Conservation (phyloP, 2,113 vertebrate species). For the Channa argus region DNA sequence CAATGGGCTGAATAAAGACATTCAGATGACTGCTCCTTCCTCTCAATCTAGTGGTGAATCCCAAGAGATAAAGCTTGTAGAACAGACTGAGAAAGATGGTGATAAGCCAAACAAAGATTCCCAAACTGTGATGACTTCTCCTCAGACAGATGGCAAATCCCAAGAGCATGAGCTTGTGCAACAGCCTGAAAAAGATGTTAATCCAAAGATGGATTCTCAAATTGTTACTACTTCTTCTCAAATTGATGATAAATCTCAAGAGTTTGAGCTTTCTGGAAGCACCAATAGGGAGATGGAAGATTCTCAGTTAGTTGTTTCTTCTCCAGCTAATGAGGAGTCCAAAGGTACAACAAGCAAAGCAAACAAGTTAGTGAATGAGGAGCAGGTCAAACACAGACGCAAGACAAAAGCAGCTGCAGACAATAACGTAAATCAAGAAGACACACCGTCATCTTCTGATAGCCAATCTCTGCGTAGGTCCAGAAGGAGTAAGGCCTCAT, state of each 20-base stretch:
- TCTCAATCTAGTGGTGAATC: background rate
- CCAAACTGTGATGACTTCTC: background rate
- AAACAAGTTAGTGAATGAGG: background rate
- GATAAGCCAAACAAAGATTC: constrained; percentile 23
- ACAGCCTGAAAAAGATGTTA: background rate
- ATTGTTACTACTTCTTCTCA: too few relatives aligned
- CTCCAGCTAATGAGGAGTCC: constrained; percentile 14
- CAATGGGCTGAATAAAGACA: background rate
- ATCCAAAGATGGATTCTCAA: constrained; percentile 23
- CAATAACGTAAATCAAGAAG: constrained; percentile 36
- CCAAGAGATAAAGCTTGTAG: background rate
- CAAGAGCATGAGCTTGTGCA: background rate
- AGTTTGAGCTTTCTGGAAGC: background rate
- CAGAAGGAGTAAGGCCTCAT: constrained; percentile 34
- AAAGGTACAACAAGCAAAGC: constrained; percentile 9
- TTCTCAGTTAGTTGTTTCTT: constrained; percentile 9
- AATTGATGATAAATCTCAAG: background rate
- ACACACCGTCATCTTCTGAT: constrained; percentile 27
- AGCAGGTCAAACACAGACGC: constrained; percentile 12
- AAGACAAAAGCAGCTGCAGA: background rate
- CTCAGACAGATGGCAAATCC: too few relatives aligned
- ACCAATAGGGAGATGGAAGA: constrained; percentile 5
- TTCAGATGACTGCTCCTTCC: constrained; percentile 2
- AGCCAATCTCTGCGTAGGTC: constrained; percentile 28
- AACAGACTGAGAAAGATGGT: constrained; percentile 8